These are phyloP conservation scores for Palaemon carinicauda DNA, from an alignment of 1,140 invertebrate species.

Conservation along the genomic window DNA sequence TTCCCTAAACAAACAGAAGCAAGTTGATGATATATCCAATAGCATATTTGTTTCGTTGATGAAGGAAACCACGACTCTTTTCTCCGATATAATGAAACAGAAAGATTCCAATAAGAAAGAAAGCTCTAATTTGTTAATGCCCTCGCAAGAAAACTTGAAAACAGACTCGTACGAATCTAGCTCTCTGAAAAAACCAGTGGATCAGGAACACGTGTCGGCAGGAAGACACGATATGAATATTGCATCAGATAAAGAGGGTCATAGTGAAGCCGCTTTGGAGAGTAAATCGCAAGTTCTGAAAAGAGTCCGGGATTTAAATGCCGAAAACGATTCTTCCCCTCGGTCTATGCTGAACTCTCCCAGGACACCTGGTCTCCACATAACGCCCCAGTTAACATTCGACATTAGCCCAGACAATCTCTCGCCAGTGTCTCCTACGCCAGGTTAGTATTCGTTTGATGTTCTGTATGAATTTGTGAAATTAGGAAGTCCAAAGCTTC, in stretches of 20 bases:
- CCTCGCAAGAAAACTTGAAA: neutral
- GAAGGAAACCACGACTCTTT: slow-evolving; percentile 34
- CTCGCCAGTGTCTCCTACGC: slow-evolving; percentile 6
- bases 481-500: too few relatives aligned
- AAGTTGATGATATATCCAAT: slow-evolving; percentile 48
- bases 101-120: neutral
- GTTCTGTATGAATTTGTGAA: neutral
- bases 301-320: slow-evolving; percentile 27
- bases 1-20: slow-evolving; percentile 10
- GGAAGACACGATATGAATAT: too few relatives aligned
- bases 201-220: too few relatives aligned
- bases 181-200: too few relatives aligned
- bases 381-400: slow-evolving; percentile 31
- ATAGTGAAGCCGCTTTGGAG: neutral
- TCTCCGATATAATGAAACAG: slow-evolving; percentile 18
- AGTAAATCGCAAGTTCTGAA: slow-evolving; percentile 31
- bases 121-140: neutral
- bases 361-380: neutral
- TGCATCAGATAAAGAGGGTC: too few relatives aligned
- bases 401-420: slow-evolving; percentile 19
- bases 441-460: neutral
- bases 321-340: slow-evolving; percentile 14
- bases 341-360: neutral
- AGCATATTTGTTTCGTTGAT: slow-evolving; percentile 22
- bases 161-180: too few relatives aligned